Evolutionary conservation across 2,113 vertebrate genomes (phyloP).

Genomic region (Plotosus lineatus): DNA sequence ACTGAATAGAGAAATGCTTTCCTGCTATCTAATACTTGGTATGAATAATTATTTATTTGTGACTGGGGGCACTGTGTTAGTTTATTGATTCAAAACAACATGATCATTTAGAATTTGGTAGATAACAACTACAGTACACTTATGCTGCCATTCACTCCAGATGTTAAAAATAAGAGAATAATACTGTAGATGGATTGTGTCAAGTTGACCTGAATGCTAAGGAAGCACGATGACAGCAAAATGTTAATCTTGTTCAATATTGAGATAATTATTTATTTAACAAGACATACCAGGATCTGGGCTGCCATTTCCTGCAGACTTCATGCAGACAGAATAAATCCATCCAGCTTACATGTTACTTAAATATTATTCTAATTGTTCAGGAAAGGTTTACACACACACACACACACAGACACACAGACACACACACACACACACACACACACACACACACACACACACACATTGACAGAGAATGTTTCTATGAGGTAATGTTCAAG

Average conservation of each 20-base stretch:
- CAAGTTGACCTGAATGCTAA: neutral
- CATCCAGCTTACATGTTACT: neutral
- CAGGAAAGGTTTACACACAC: neutral
- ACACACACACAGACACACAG: neutral
- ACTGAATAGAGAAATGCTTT: neutral
- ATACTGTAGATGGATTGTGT: neutral
- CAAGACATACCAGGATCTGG: neutral
- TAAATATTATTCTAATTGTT: constrained; percentile 15
- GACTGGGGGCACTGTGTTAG: neutral
- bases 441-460: neutral
- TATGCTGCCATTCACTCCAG: neutral
- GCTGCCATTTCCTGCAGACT: neutral
- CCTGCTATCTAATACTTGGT: neutral
- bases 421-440: neutral
- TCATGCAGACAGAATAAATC: neutral
- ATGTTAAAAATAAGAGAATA: neutral
- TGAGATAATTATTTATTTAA: neutral
- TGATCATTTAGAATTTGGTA: neutral
- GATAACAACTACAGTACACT: neutral
- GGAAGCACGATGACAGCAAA: neutral
- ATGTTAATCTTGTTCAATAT: neutral
- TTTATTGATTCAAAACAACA: neutral
- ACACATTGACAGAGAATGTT: neutral
- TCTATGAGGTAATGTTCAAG: neutral
- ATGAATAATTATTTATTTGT: neutral